These are phyloP conservation scores for Laticauda colubrina DNA, from an alignment of 2,113 vertebrate genomes.

Conservation along the genomic window DNA sequence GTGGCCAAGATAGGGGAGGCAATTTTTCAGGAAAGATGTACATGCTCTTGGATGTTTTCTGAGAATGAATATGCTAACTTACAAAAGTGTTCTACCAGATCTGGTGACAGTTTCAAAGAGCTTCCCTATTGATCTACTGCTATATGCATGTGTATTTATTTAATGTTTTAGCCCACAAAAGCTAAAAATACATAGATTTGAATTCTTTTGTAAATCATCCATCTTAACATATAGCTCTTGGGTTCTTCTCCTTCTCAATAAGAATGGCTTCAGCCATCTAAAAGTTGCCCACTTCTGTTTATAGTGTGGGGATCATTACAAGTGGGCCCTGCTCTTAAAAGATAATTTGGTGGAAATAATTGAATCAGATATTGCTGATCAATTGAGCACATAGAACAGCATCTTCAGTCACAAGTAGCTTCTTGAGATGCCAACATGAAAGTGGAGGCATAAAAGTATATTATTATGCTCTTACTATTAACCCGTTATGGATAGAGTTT, in stretches of 20 bases:
- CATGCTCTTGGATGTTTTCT: not conserved
- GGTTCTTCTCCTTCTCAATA: not conserved
- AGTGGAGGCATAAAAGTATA: not conserved
- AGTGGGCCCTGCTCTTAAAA: not conserved
- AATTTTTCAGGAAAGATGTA: conserved; percentile 29
- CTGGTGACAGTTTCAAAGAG: not conserved
- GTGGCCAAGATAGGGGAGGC: conserved; percentile 33
- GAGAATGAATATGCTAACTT: conserved; percentile 21
- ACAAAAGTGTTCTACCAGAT: conserved; percentile 7
- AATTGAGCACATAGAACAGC: not conserved
- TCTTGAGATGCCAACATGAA: not conserved
- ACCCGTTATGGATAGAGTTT: not conserved
- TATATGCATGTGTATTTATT: not conserved
- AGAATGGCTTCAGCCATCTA: not conserved
- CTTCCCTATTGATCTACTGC: not conserved
- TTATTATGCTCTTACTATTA: not conserved
- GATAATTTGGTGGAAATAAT: not conserved
- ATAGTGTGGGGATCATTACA: not conserved
- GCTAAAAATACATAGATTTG: not conserved
- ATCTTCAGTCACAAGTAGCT: not conserved
- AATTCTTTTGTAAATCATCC: not conserved
- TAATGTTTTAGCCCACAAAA: not conserved
- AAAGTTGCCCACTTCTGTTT: not conserved
- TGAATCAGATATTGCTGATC: not conserved
- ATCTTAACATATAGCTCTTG: not conserved